These are phyloP conservation scores for Andrena cerasifolii DNA, from an alignment of 1,140 invertebrate genomes.

Conservation along the genomic window DNA sequence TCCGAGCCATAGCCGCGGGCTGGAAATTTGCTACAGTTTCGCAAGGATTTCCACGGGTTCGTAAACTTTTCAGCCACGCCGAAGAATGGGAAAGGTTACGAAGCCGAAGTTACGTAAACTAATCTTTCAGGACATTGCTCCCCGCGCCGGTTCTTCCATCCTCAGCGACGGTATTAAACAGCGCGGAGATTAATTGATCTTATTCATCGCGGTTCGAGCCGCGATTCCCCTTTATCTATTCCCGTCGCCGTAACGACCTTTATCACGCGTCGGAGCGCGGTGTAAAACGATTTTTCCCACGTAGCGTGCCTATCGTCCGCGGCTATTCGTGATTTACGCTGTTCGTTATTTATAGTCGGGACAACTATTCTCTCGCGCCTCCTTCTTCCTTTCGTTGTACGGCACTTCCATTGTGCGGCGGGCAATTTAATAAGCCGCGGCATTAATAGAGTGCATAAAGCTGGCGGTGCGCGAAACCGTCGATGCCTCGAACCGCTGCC, in stretches of 20 bases:
- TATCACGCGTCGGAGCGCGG: conserved; percentile 14
- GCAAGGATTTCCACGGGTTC: conserved; percentile 4
- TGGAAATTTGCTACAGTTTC: conserved; percentile 28
- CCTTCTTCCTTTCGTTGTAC: conserved; percentile 8
- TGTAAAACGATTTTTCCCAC: conserved; percentile 11
- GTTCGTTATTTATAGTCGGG: conserved; percentile 24
- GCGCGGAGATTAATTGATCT: conserved; percentile 29
- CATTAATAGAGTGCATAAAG: not conserved
- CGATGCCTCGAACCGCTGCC: too few relatives aligned
- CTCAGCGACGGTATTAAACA: conserved; percentile 35
- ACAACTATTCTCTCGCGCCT: conserved; percentile 34
- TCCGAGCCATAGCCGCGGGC: too few relatives aligned
- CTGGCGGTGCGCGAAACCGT: not conserved
- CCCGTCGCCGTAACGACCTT: conserved; percentile 16
- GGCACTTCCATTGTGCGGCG: not conserved
- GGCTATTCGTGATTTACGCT: conserved; percentile 42
- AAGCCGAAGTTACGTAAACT: conserved; percentile 38
- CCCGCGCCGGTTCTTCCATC: conserved; percentile 23
- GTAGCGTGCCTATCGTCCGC: conserved; percentile 30
- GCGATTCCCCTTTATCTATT: not conserved
- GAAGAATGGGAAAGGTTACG: conserved; percentile 44
- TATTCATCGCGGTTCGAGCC: conserved; percentile 39
- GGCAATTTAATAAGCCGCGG: conserved; percentile 29
- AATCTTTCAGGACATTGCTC: conserved; percentile 49
- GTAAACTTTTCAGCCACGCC: not conserved